These are phyloP conservation scores for Lamellibrachia satsuma DNA, from an alignment of 2,888 invertebrate species.

Conservation along the genomic window DNA sequence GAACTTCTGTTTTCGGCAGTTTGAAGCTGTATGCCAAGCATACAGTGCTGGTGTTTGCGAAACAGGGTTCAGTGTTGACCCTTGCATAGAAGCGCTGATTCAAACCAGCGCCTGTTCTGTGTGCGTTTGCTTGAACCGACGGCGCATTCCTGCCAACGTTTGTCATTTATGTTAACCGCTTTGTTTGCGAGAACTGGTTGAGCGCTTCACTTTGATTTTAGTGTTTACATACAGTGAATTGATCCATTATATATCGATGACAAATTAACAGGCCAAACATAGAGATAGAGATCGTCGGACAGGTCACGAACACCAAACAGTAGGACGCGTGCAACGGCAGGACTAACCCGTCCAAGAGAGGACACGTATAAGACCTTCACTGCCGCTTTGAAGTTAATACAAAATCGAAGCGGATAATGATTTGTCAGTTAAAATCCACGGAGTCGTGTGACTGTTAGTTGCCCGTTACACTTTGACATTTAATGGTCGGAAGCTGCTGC, in stretches of 20 bases:
- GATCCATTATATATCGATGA: background rate
- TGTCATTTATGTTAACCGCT: background rate
- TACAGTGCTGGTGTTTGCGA: background rate
- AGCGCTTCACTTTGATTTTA: background rate
- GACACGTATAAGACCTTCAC: background rate
- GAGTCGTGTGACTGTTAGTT: background rate
- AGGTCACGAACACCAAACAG: background rate
- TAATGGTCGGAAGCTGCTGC: background rate
- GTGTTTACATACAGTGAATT: background rate
- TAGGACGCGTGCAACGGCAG: background rate
- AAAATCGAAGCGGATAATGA: slow-evolving; percentile 17
- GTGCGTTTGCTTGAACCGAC: background rate
- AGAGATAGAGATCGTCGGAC: background rate
- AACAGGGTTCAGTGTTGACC: background rate
- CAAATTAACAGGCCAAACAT: background rate
- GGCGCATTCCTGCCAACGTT: background rate
- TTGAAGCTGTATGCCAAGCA: background rate
- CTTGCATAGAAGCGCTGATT: background rate
- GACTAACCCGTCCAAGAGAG: background rate
- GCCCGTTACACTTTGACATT: background rate
- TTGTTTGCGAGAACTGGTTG: background rate
- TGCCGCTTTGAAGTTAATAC: background rate
- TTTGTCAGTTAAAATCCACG: background rate
- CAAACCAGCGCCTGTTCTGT: background rate
- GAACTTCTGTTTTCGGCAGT: background rate